Evolutionary conservation across 2,113 vertebrate species (phyloP).

Genomic region (Dermatemys mawii): DNA sequence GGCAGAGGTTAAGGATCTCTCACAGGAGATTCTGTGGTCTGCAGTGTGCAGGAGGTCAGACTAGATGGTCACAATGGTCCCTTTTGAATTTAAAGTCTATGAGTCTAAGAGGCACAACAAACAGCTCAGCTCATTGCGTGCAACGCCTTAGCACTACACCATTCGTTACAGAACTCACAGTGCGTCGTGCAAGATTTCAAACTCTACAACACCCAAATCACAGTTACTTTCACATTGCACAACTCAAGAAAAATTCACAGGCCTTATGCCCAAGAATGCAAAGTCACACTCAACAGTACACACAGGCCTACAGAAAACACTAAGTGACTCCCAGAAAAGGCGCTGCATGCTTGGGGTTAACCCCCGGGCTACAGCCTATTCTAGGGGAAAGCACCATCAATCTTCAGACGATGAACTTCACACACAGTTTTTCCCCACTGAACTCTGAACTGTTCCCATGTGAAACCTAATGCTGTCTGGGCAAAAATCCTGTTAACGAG

Average conservation of each 20-base stretch:
- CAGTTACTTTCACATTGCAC: too few relatives aligned
- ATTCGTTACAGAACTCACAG: too few relatives aligned
- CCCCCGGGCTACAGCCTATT: background rate
- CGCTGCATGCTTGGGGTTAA: accelerated
- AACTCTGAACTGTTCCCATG: constrained; percentile 1
- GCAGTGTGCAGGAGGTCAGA: background rate
- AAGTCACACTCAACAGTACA: background rate
- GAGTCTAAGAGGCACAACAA: background rate
- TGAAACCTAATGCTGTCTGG: constrained; percentile 9
- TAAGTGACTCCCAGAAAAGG: accelerated
- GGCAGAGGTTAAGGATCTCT: background rate
- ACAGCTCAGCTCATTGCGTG: background rate
- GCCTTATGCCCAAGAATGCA: background rate
- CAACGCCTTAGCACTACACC: background rate
- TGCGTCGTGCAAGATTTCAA: too few relatives aligned
- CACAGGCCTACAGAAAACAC: background rate
- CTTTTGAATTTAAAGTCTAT: background rate
- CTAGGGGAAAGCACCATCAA: background rate
- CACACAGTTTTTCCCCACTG: background rate
- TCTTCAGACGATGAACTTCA: background rate
- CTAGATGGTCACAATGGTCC: background rate
- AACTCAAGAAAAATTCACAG: background rate
- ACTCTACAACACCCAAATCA: too few relatives aligned
- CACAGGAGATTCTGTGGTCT: background rate
- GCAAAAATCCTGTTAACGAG: background rate